Conservation (phyloP, 64 coral and sea anemone genomes). For the Stichodactyla mertensii region DNA sequence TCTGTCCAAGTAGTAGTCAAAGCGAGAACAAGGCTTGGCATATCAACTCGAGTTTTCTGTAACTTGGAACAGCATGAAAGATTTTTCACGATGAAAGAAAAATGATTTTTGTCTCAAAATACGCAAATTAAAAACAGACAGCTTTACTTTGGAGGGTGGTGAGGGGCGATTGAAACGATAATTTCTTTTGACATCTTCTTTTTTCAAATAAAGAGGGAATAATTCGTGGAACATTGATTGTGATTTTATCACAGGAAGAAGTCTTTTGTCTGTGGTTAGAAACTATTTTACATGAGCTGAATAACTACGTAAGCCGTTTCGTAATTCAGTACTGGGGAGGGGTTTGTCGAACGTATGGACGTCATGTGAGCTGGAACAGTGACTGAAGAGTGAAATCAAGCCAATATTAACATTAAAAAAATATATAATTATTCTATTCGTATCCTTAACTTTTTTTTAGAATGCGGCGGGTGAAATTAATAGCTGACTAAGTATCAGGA, state of each 20-base stretch:
- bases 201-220: neutral
- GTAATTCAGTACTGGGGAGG: too few species aligned
- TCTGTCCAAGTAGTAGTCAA: neutral
- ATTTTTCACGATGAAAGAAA: neutral
- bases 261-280: neutral
- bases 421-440: too few species aligned
- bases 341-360: too few species aligned
- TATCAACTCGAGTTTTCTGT: neutral
- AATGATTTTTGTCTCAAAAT: neutral
- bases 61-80: neutral
- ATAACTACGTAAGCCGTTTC: too few species aligned
- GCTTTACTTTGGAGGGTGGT: neutral
- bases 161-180: neutral
- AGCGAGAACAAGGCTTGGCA: neutral
- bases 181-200: neutral
- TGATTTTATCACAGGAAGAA: neutral
- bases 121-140: neutral
- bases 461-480: too few species aligned
- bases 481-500: too few species aligned
- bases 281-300: neutral
- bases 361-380: too few species aligned
- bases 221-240: neutral
- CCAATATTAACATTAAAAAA: too few species aligned
- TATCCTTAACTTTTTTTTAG: too few species aligned
- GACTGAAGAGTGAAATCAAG: too few species aligned